Conservation (phyloP, 2,888 invertebrate genomes). For the Erannis defoliaria region DNA sequence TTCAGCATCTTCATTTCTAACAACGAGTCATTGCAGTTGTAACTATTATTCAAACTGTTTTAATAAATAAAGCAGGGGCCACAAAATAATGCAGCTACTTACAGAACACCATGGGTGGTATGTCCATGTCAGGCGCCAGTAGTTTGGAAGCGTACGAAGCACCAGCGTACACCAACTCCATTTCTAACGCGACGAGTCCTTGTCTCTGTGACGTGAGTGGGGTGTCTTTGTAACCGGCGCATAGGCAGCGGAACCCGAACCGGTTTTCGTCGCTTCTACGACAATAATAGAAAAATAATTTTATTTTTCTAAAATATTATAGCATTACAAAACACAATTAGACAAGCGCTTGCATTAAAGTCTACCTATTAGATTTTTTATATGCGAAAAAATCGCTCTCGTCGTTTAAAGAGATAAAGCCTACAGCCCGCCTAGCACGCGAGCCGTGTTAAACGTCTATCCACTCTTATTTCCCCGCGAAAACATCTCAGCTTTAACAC, state of each 20-base stretch:
- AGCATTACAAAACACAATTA: too few relatives aligned
- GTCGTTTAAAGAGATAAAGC: too few relatives aligned
- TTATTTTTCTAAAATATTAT: too few relatives aligned
- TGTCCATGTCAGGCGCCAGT: constrained; percentile 87
- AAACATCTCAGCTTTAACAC: too few relatives aligned
- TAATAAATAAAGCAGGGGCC: not conserved
- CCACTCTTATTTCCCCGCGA: too few relatives aligned
- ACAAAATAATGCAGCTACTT: constrained; percentile 48
- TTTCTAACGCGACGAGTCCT: constrained; percentile 92
- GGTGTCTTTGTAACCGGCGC: constrained; percentile 94
- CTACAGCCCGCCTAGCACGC: too few relatives aligned
- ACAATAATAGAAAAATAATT: not conserved
- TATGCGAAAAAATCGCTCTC: too few relatives aligned
- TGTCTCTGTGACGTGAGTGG: constrained; percentile 71
- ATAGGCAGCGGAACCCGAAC: constrained; percentile 92
- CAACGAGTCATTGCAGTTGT: too few relatives aligned
- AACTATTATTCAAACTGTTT: not conserved
- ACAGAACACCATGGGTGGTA: constrained; percentile 72
- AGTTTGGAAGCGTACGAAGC: constrained; percentile 97
- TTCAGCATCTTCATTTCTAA: too few relatives aligned
- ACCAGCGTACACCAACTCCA: constrained; percentile 95
- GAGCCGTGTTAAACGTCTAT: too few relatives aligned
- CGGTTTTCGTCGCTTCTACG: constrained; percentile 69
- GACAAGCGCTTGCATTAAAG: too few relatives aligned
- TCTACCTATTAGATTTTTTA: too few relatives aligned